A percentile compares a stretch with the other conserved stretches of the same genome.
These are phyloP conservation scores for Alexandromys fortis DNA, from an alignment of 2,113 vertebrate genomes.

Conservation along the genomic window DNA sequence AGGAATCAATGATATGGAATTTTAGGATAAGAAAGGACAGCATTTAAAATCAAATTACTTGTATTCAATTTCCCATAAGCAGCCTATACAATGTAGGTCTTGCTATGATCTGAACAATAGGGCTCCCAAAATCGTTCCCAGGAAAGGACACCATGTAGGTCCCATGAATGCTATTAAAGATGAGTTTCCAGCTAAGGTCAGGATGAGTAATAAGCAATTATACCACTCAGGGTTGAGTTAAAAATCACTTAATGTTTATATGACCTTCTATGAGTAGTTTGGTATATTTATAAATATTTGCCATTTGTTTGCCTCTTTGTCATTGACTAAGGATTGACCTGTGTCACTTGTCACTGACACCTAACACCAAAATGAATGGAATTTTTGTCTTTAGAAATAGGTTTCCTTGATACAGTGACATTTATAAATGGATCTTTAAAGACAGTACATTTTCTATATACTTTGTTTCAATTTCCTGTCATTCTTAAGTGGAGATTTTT, in stretches of 20 bases:
- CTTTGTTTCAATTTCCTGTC: slow-evolving; percentile 75
- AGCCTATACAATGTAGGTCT: background rate
- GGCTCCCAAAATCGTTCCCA: background rate
- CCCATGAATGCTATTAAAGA: background rate
- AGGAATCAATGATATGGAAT: background rate
- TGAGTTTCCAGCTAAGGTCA: slow-evolving; percentile 62
- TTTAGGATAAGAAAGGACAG: background rate
- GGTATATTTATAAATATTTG: slow-evolving; percentile 70
- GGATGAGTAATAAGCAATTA: slow-evolving; percentile 72
- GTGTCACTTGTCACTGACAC: slow-evolving; percentile 68
- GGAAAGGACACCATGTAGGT: background rate
- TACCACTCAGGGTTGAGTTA: slow-evolving; percentile 44
- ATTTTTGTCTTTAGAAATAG: slow-evolving; percentile 70
- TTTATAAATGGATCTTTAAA: slow-evolving; percentile 78
- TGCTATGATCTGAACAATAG: background rate
- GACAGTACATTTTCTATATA: slow-evolving; percentile 63
- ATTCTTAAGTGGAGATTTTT: slow-evolving; percentile 71
- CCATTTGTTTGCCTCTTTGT: slow-evolving; percentile 47
- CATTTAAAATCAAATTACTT: background rate
- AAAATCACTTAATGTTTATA: slow-evolving; percentile 57
- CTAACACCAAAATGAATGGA: slow-evolving; percentile 62
- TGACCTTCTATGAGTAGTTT: slow-evolving; percentile 56
- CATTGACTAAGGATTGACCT: slow-evolving; percentile 59
- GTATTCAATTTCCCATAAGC: background rate
- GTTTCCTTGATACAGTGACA: slow-evolving; percentile 57